Base-by-base conservation (phyloP, 2,113 vertebrate genomes). In the Labrus mixtus region DNA sequence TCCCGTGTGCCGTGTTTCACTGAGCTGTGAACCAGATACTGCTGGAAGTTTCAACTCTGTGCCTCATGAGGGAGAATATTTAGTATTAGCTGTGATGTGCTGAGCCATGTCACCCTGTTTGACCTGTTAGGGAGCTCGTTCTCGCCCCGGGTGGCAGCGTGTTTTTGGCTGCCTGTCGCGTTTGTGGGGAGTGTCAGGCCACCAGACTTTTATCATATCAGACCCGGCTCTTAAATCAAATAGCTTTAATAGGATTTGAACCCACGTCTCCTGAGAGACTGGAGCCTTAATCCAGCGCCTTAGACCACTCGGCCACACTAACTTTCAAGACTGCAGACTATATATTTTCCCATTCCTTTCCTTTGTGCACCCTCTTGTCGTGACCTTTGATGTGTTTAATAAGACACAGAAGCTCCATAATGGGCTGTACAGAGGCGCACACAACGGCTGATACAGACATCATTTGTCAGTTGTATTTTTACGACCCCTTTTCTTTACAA, bases 171-270 rank as follows among this genome's bases (percentile, higher is more conserved):
- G n/a, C 3, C 45, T 75, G 48, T 29, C 1, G n/a, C 0, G 36
- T 20, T 53, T 10, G 6, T 1, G 17, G 73, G 76, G 84, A 81
- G 74, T 66, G 77, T 62, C 67, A 0, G 55, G 20, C 22, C 51
- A 16, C 19, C 48, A 68, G 75, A 87, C 88, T 90, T 86, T 82
- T 76, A 68, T 53, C 78, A 9, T 10, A 62, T 64, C 78, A 43
- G 48, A 48, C 60, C 12, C 23, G 15, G 69, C 48, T 46, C 29
- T 54, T 41, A 70, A 66, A 57, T 68, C 36, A 13, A 51, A 57
- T 8, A 13, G 9, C 17, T 10, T n/a, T n/a, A n/a, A n/a, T n/a
- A n/a, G n/a, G n/a, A n/a, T n/a, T n/a, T n/a, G n/a, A n/a, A n/a
- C n/a, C n/a, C n/a, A n/a, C n/a, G n/a, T n/a, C n/a, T n/a, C n/a